Base-by-base conservation (phyloP, 1,140 invertebrate genomes). In the Lordiphosa collinella region DNA sequence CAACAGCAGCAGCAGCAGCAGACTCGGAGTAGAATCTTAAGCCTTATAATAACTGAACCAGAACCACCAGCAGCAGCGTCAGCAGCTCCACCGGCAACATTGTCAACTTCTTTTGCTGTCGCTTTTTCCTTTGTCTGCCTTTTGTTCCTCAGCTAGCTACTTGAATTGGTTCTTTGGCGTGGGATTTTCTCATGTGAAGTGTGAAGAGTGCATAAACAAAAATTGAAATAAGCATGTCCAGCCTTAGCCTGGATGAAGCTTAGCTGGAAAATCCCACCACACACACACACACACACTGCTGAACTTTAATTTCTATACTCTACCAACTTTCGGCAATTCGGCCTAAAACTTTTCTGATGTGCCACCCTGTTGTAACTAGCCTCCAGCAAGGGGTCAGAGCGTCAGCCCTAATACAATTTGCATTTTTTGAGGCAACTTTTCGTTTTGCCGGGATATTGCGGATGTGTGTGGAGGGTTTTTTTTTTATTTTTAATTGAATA, bases 401-500 rank as follows among this genome's bases (percentile, higher is more conserved):
- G 49, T 61, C 18, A 25, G 47, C 37, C 48, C 71, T 71, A 76
- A 80, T 71, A 76, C 60, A 76, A 76, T 76, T 82, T 82, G 67
- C 71, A 75, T 71, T 70, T 80, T 82, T 62, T 57, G 11, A 34
- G 8, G 11, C 31, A 16, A 48, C 9, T 34, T 48, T 48, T 16
- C 22, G 6, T 25, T 25, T 25, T 25, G 22, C 6, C 22, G 22
- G 22, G 5, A 7, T 25, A 6, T 53, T 16, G 7, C 8, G 44
- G 14, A 43, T 62, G 50, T 55, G n/a, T n/a, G 48, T 35, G 12
- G 18, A 18, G 16, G 44, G 37, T 38, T 56, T 22, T 32, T 9
- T 9, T 36, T 58, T 58, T 41, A 22, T 35, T 57, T 48, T 80
- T 82, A 82, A 75, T 80, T 80, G 75, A 79, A 79, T 79, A 79